A percentile compares a stretch with the other conserved stretches of the same genome.
Conservation (phyloP, 1,140 invertebrate species). For the Hylaeus anthracinus region DNA sequence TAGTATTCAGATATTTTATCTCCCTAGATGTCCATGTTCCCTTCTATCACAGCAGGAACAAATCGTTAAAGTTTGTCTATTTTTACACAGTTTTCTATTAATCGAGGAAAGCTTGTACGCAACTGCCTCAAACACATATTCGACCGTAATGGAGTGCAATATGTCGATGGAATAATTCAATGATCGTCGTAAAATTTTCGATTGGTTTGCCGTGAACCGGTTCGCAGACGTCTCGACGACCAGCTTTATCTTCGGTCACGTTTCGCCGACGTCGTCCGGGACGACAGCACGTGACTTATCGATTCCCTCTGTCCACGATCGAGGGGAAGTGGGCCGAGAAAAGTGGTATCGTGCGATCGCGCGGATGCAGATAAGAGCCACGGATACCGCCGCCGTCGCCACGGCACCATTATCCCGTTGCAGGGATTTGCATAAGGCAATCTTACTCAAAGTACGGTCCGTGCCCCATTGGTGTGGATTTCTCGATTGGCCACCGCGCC, state of each 20-base stretch:
- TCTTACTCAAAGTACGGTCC: too few relatives aligned
- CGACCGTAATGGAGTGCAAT: too few relatives aligned
- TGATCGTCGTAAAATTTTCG: conserved; percentile 11
- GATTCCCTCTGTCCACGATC: neutral
- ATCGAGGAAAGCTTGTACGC: too few relatives aligned
- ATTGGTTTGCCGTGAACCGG: neutral
- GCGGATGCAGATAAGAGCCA: neutral
- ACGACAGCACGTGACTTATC: conserved; percentile 13
- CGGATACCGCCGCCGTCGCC: too few relatives aligned
- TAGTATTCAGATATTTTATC: too few relatives aligned
- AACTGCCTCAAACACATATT: too few relatives aligned
- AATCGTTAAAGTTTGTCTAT: too few relatives aligned
- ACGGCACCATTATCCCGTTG: neutral
- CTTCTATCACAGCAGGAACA: too few relatives aligned
- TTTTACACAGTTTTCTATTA: too few relatives aligned
- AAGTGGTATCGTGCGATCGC: neutral
- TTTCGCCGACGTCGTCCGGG: neutral
- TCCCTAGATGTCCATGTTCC: too few relatives aligned
- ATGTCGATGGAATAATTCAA: neutral
- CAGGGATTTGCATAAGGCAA: neutral
- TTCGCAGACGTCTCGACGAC: neutral
- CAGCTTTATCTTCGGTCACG: conserved; percentile 1
- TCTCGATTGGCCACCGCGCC: neutral
- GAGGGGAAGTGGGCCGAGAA: neutral
- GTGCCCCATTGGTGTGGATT: too few relatives aligned